Evolutionary conservation across 2,888 invertebrate species (phyloP).

Genomic region (Pollenia angustigena): DNA sequence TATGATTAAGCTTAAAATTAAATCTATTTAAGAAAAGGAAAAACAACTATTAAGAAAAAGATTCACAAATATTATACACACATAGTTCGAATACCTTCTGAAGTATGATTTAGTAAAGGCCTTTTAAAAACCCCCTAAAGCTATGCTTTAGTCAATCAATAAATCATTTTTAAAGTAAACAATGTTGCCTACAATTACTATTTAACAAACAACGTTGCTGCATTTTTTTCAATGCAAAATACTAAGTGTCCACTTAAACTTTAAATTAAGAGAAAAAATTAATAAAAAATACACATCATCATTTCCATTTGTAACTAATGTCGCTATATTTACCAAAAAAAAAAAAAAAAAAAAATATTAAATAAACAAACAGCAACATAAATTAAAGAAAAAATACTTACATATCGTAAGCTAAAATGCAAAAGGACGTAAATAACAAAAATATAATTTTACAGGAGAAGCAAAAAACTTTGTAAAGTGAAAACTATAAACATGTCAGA

Average conservation of each 20-base stretch:
- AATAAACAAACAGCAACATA: conserved; percentile 28
- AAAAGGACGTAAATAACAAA: no score
- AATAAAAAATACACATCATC: conserved; percentile 71
- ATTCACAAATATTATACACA: no score
- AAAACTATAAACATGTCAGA: no score
- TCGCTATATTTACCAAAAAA: conserved; percentile 65
- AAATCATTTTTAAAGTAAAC: neutral
- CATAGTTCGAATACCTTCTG: no score
- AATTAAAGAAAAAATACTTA: conserved; percentile 35
- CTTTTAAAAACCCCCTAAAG: neutral
- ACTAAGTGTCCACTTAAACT: conserved; percentile 67
- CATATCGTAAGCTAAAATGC: no score
- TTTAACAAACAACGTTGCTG: conserved; percentile 56
- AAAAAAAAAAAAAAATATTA: conserved; percentile 27
- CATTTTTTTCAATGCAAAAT: conserved; percentile 47
- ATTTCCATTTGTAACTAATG: conserved; percentile 77
- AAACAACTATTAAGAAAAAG: no score
- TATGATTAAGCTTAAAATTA: no score
- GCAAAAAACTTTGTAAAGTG: no score
- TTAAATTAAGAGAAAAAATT: conserved; percentile 37
- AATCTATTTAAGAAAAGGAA: no score
- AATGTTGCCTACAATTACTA: conserved; percentile 41
- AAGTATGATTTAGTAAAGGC: no score
- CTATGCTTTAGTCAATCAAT: neutral
- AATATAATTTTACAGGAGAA: no score